phyloP scores from a whole-genome alignment of 2,113 vertebrate genomes.

The Oncorhynchus nerka region DNA sequence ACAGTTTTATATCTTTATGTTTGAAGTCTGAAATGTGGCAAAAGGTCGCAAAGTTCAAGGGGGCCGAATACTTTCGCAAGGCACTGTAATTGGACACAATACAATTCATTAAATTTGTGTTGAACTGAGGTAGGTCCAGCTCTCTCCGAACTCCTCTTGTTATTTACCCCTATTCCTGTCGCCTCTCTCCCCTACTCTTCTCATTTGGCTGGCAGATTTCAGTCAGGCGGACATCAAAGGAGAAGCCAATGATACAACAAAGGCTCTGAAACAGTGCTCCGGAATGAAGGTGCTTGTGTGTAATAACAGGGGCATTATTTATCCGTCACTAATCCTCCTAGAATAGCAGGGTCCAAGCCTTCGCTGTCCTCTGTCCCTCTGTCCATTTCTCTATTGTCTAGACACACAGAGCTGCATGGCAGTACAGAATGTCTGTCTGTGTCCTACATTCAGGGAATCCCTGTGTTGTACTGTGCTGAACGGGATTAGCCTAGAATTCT shows the following conservation, averaged over 20 bases:
- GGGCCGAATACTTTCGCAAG: too few relatives aligned
- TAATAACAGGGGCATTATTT: not conserved
- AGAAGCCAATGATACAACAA: not conserved
- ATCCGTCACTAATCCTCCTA: not conserved
- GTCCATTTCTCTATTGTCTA: not conserved
- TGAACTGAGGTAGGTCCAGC: too few relatives aligned
- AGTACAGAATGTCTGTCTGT: not conserved
- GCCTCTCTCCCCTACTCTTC: too few relatives aligned
- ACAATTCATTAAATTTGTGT: too few relatives aligned
- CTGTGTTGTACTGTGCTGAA: not conserved
- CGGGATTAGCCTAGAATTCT: not conserved
- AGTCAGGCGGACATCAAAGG: not conserved
- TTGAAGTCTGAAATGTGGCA: too few relatives aligned
- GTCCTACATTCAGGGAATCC: too few relatives aligned
- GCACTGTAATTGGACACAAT: too few relatives aligned
- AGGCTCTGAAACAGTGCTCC: not conserved
- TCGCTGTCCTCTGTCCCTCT: not conserved
- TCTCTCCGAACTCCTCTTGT: not conserved
- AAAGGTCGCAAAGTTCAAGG: too few relatives aligned
- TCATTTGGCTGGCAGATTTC: not conserved
- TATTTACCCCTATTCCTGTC: not conserved
- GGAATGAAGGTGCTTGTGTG: not conserved
- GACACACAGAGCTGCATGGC: not conserved
- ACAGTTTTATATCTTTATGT: too few relatives aligned
- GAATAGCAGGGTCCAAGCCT: not conserved